phyloP scores from a whole-genome alignment of 1,140 invertebrate species.

The Geopemphigus sp. region DNA sequence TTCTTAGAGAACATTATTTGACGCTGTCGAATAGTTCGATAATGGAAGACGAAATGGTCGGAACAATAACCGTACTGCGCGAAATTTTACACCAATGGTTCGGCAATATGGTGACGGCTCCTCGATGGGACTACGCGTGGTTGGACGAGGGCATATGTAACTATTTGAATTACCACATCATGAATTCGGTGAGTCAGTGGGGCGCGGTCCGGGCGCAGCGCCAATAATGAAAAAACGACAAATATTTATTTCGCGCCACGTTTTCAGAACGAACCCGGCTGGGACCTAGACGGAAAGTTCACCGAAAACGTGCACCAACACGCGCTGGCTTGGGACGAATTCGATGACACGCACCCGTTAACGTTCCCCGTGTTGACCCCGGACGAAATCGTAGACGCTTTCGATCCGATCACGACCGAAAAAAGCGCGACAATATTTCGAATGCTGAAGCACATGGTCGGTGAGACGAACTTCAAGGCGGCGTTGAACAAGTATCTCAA shows the following conservation, averaged over 20 bases:
- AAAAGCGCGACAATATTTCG: constrained; percentile 76
- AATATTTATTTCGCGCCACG: no score
- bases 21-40: constrained; percentile 75
- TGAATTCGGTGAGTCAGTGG: constrained; percentile 49
- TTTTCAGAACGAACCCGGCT: constrained; percentile 55
- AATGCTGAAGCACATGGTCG: constrained; percentile 73
- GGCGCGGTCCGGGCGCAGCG: no score
- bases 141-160: constrained; percentile 56
- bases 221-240: no score
- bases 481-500: constrained; percentile 53
- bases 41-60: constrained; percentile 54
- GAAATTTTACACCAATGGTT: constrained; percentile 69
- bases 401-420: constrained; percentile 87
- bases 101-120: constrained; percentile 66
- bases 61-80: constrained; percentile 58
- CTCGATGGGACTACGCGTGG: constrained; percentile 59
- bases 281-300: constrained; percentile 55
- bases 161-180: constrained; percentile 53
- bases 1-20: constrained; percentile 46
- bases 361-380: constrained; percentile 82
- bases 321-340: constrained; percentile 58
- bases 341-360: constrained; percentile 72
- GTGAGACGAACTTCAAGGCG: constrained; percentile 61
- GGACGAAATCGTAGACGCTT: constrained; percentile 89
- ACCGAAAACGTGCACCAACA: constrained; percentile 57